Conservation (phyloP, 1,140 invertebrate genomes). For the Araneus ventricosus region DNA sequence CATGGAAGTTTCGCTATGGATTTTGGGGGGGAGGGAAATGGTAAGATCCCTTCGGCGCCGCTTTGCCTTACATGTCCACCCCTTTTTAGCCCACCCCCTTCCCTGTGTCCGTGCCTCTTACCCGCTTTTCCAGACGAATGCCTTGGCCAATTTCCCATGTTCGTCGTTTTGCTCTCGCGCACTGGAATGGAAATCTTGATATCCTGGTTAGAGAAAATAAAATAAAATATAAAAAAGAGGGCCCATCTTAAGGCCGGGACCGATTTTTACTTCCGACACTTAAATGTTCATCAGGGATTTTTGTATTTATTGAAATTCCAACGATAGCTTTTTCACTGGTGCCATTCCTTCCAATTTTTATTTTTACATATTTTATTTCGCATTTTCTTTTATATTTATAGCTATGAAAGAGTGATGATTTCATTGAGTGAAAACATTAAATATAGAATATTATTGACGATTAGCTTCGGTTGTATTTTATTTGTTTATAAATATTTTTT, state of each 20-base stretch:
- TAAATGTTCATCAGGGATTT: not conserved
- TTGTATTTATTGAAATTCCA: too few species aligned
- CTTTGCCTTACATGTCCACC: not conserved
- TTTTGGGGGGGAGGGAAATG: not conserved
- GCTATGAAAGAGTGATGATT: too few species aligned
- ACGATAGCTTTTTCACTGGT: too few species aligned
- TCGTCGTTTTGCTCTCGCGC: conserved; percentile 1
- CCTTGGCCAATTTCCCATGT: conserved; percentile 18
- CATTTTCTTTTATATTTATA: too few species aligned
- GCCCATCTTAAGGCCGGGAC: not conserved
- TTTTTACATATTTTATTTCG: too few species aligned
- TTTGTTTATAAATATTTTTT: too few species aligned
- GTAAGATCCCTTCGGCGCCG: conserved; percentile 14
- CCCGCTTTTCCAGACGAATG: conserved; percentile 12
- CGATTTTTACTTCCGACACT: not conserved
- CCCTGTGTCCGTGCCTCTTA: not conserved
- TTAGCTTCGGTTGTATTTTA: too few species aligned
- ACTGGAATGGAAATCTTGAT: not conserved
- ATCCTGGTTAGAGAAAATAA: not conserved
- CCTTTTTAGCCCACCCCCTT: not conserved
- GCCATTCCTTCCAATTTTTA: too few species aligned
- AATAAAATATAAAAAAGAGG: too few species aligned
- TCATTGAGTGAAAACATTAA: too few species aligned
- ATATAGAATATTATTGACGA: too few species aligned
- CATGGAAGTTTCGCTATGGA: conserved; percentile 6